Conservation (phyloP, 2,113 vertebrate genomes). For the Triplophysa tibetana region DNA sequence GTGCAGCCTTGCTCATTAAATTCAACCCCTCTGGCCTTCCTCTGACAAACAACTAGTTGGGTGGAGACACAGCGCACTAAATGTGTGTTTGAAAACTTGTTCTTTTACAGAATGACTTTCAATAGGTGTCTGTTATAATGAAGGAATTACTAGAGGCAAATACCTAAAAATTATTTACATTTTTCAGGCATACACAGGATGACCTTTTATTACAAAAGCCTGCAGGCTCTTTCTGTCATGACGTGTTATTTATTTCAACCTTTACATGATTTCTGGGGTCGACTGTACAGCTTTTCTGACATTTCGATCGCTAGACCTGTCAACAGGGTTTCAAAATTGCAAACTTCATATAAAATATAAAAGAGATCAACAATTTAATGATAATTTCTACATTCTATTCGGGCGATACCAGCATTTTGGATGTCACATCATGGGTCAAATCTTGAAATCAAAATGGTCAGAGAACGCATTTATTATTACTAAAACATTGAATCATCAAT, state of each 20-base stretch:
- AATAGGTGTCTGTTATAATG: constrained; percentile 27
- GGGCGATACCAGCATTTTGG: no score
- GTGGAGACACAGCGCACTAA: constrained; percentile 7
- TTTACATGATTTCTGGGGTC: constrained; percentile 47
- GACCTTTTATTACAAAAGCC: constrained; percentile 49
- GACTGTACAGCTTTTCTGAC: constrained; percentile 9
- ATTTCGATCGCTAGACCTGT: not conserved
- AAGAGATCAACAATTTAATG: no score
- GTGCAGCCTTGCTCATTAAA: constrained; percentile 35
- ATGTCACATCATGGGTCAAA: no score
- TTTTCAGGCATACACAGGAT: constrained; percentile 23
- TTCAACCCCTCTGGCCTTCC: constrained; percentile 44
- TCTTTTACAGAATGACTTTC: not conserved
- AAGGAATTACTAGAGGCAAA: constrained; percentile 39
- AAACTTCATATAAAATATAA: no score
- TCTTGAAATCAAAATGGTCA: no score
- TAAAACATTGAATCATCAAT: no score
- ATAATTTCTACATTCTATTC: no score
- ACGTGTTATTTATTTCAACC: constrained; percentile 49
- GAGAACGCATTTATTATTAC: no score
- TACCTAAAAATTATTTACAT: constrained; percentile 3
- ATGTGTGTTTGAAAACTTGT: constrained; percentile 24
- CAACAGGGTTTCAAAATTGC: no score
- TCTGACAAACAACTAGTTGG: constrained; percentile 38
- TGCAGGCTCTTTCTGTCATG: constrained; percentile 50